Base-by-base conservation (phyloP, 2,888 invertebrate species). In the Melipona bicolor region DNA sequence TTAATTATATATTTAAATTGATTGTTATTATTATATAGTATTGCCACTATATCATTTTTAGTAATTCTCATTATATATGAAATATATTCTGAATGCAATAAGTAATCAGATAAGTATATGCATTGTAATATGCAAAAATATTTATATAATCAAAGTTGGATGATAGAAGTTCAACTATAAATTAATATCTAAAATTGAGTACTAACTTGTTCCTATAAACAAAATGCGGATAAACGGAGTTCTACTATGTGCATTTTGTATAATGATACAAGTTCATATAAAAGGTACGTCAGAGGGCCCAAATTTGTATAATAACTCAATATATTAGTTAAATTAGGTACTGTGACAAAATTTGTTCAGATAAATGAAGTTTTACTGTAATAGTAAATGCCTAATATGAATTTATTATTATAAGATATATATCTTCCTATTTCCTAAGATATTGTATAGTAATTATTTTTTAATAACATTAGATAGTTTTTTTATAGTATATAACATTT, bases 401-500 rank as follows among this genome's bases (percentile, higher is more conserved):
- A 43, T 43, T 43, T 43, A 43, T 43, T 43, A 43, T 9, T 2
- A 1, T 43, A 43, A 43, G 9, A 43, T 43, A 43, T 43, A 11
- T 43, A 43, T 43, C 43, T 43, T 43, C 9, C 43, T 74, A 64
- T 70, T 52, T 67, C 13, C 56, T n/a, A 78, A 65, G 54, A 59
- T 81, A 32, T 21, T 27, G 61, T 65, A 79, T 21, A 80, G 61
- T 13, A 77, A 78, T 76, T 87, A 87, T 83, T 81, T 84, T 84
- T 62, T 72, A 65, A 52, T 62, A 79, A 32, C 52, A n/a, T 61
- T 54, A 52, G 52, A 65, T 52, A 70, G 19, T 36, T 17, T 70
- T 65, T 65, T 81, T 59, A 74, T 75, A 54, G n/a, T 50, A 21
- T 24, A 59, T 21, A 52, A 56, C n/a, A 9, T 59, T 75, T 82